Evolutionary conservation across 2,888 invertebrate species (phyloP).

Genomic region (Conchocele bisecta): DNA sequence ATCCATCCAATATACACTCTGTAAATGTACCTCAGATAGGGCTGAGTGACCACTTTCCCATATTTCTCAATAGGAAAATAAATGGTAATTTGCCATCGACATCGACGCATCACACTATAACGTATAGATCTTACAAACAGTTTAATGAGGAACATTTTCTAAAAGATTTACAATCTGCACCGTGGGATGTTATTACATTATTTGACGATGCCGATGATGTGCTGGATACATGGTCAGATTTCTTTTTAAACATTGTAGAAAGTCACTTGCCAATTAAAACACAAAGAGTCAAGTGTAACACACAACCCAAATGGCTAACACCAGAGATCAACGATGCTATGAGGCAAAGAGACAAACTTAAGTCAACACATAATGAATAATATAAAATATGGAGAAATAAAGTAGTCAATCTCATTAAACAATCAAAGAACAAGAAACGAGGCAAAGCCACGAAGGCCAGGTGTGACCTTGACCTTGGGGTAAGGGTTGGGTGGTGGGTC

Average conservation of each 20-base stretch:
- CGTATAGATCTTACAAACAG: slow-evolving; percentile 2
- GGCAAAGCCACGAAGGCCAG: no score
- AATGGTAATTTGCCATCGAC: neutral
- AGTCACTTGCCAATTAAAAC: neutral
- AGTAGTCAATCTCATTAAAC: slow-evolving; percentile 2
- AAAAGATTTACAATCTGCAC: neutral
- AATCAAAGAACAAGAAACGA: neutral
- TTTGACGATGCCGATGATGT: slow-evolving; percentile 8
- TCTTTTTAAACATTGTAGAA: slow-evolving; percentile 4
- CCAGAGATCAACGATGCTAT: neutral
- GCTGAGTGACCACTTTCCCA: slow-evolving; percentile 3
- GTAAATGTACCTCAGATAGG: neutral
- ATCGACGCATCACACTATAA: slow-evolving; percentile 1
- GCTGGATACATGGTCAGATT: neutral
- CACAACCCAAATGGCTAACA: slow-evolving; percentile 3
- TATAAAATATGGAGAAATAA: slow-evolving; percentile 3
- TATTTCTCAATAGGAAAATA: neutral
- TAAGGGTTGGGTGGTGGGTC: no score
- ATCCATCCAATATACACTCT: neutral
- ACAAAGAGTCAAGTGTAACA: neutral
- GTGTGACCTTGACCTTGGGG: no score
- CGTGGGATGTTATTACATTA: neutral
- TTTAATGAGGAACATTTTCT: slow-evolving; percentile 4
- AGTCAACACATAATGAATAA: neutral
- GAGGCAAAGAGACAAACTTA: neutral